Evolutionary conservation across 2,888 invertebrate species (phyloP).

Genomic region (Antitype chi): DNA sequence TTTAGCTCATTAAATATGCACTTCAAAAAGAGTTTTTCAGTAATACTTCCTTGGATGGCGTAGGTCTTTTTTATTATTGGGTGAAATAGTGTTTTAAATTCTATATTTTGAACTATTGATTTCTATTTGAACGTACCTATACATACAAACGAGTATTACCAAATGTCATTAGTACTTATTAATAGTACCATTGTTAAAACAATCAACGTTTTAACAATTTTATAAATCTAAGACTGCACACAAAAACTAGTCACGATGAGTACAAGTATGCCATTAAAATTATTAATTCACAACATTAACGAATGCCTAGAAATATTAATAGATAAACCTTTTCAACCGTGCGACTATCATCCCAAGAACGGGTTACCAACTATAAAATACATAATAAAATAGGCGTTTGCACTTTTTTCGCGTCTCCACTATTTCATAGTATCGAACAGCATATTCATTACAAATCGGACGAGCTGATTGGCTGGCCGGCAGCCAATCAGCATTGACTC

Average conservation of each 20-base stretch:
- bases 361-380: constrained; percentile 55
- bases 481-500: constrained; percentile 78
- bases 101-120: no score
- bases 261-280: constrained; percentile 14
- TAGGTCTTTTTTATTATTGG: neutral
- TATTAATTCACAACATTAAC: constrained; percentile 38
- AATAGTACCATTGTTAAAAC: neutral
- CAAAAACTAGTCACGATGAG: neutral
- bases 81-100: no score
- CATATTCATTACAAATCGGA: constrained; percentile 80
- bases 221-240: neutral
- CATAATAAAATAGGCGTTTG: constrained; percentile 50
- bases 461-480: constrained; percentile 78
- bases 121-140: no score
- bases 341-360: constrained; percentile 43
- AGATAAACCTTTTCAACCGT: constrained; percentile 39
- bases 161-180: neutral
- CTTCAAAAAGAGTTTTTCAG: neutral
- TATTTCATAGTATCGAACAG: constrained; percentile 71
- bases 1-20: constrained; percentile 1
- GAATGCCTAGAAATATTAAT: constrained; percentile 32
- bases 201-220: neutral
- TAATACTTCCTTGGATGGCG: neutral
- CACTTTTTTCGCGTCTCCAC: constrained; percentile 74
- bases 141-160: neutral